phyloP scores from a whole-genome alignment of 2,113 vertebrate species.

The Chionodraco myersi region DNA sequence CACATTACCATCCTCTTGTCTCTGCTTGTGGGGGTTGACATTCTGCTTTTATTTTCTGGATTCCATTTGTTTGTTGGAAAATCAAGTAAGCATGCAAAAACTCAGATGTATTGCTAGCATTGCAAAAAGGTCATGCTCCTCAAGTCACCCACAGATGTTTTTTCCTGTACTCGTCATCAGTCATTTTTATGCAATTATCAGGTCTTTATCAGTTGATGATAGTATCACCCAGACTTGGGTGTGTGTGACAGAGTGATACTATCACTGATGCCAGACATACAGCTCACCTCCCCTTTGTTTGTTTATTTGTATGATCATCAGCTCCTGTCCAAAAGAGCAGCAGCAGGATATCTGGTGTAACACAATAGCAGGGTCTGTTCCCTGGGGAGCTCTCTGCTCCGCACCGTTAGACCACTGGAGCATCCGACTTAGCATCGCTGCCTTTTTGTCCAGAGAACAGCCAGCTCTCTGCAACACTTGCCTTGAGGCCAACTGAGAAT shows the following conservation, averaged over 20 bases:
- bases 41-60: neutral
- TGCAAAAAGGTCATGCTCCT: neutral
- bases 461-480: constrained; percentile 29
- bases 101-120: too few species aligned
- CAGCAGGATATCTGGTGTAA: constrained; percentile 82
- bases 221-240: constrained; percentile 24
- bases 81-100: neutral
- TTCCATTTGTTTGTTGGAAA: constrained; percentile 5
- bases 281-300: constrained; percentile 71
- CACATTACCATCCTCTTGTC: neutral
- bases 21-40: neutral
- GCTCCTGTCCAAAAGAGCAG: constrained; percentile 70
- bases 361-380: constrained; percentile 74
- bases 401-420: constrained; percentile 41
- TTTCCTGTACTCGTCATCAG: neutral
- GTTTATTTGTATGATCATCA: constrained; percentile 79
- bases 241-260: too few species aligned
- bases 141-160: neutral
- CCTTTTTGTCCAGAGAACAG: constrained; percentile 35
- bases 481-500: constrained; percentile 27
- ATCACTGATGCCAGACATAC: constrained; percentile 37
- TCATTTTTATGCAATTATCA: constrained; percentile 14
- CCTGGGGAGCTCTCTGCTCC: constrained; percentile 48
- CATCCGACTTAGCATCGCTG: constrained; percentile 46
- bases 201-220: constrained; percentile 4